Evolutionary conservation across 2,888 invertebrate species (phyloP).

Genomic region (Podabrus alpinus): DNA sequence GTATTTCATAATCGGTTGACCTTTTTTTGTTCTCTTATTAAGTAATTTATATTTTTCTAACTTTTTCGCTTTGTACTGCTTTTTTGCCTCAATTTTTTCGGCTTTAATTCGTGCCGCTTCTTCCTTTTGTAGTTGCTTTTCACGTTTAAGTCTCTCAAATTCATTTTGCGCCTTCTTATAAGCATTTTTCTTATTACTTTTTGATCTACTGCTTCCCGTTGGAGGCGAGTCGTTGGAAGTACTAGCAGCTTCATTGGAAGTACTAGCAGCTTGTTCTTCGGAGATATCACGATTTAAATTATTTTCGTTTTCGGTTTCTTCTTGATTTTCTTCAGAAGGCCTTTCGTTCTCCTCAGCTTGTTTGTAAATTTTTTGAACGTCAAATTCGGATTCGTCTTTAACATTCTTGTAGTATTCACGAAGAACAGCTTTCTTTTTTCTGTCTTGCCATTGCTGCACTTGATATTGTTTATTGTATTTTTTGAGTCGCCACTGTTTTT

Average conservation of each 20-base stretch:
- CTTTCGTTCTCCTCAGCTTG: constrained; percentile 33
- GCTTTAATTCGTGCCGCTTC: constrained; percentile 58
- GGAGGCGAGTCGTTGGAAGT: neutral
- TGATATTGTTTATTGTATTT: constrained; percentile 74
- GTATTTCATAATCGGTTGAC: constrained; percentile 85
- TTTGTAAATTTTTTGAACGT: constrained; percentile 60
- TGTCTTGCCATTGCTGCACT: constrained; percentile 70
- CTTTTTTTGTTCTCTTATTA: constrained; percentile 76
- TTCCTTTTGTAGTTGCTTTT: constrained; percentile 59
- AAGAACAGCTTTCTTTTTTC: constrained; percentile 62
- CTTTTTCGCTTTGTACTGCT: constrained; percentile 72
- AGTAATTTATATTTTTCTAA: constrained; percentile 72
- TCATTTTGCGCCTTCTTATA: constrained; percentile 61
- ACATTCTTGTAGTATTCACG: constrained; percentile 63
- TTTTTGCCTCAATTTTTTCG: constrained; percentile 66
- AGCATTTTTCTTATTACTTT: constrained; percentile 43
- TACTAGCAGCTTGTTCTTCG: constrained; percentile 22
- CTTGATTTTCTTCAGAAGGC: neutral
- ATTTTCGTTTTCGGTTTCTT: constrained; percentile 36
- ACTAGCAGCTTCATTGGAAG: constrained; percentile 4
- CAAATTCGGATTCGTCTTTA: constrained; percentile 55
- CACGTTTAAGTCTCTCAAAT: constrained; percentile 60
- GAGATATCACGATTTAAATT: constrained; percentile 33
- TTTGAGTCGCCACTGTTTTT: constrained; percentile 67
- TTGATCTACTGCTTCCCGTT: neutral